Conservation (phyloP, 2,888 invertebrate species). For the Ophion ventricosus region DNA sequence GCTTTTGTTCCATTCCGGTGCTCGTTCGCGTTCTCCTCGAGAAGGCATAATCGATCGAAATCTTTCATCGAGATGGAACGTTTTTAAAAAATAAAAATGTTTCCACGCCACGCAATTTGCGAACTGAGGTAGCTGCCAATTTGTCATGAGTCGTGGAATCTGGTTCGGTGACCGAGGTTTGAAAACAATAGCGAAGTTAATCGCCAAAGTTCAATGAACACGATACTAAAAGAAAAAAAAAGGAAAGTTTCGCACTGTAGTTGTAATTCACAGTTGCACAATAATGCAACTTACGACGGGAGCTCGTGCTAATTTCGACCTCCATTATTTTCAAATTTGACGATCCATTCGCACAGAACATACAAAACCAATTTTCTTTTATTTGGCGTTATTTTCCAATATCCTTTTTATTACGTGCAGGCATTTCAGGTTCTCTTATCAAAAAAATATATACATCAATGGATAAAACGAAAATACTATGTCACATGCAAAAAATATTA, state of each 20-base stretch:
- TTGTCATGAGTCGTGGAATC: constrained; percentile 45
- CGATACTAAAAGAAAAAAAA: constrained; percentile 65
- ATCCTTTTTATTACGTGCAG: neutral
- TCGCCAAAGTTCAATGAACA: constrained; percentile 72
- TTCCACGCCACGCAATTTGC: neutral
- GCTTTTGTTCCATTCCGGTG: constrained; percentile 31
- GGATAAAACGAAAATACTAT: neutral
- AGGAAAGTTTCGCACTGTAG: constrained; percentile 71
- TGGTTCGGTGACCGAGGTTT: constrained; percentile 27
- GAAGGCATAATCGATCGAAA: neutral
- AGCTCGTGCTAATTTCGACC: neutral
- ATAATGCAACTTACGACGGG: constrained; percentile 29
- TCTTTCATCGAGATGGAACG: constrained; percentile 30
- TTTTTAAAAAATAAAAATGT: neutral
- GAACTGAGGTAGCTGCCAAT: constrained; percentile 9
- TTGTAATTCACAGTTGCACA: constrained; percentile 67
- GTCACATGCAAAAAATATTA: too few species aligned
- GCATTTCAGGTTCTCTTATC: neutral
- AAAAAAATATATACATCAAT: constrained; percentile 9
- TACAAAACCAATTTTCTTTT: constrained; percentile 1
- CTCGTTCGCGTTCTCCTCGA: constrained; percentile 12
- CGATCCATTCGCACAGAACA: constrained; percentile 6
- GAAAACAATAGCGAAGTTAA: constrained; percentile 64
- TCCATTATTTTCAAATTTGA: neutral
- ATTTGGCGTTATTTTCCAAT: neutral